Evolutionary conservation across 2,113 vertebrate genomes (phyloP), one percentile per base, ranked within the genome.

Genomic region (Rhabdomys dilectus): DNA sequence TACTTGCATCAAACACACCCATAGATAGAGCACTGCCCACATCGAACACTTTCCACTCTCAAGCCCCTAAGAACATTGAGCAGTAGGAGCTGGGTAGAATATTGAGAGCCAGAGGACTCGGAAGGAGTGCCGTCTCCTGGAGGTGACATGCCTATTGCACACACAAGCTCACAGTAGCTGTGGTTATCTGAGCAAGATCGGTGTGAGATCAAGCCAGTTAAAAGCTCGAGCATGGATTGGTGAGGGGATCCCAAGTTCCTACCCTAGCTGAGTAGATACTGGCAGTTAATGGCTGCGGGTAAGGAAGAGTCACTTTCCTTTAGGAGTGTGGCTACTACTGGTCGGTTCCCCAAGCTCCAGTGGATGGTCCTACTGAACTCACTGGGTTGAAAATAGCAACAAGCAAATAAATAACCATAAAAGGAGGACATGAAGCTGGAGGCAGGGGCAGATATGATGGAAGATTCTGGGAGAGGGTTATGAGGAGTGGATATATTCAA

Each of bases 51-150:
- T 16, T 42, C n/a, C 6, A 8, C 26, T 34, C 60, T 39, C 60
- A 64, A 42, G 15, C 4, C 6, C 2, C 58, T 64, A 60, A 45
- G 24, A 62, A 31, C 42, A 76, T 7, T 8, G 13, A 29, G 45
- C 26, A 77, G 9, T 29, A 17, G 22, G 45, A 77, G 12, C 24
- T 34, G 4, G 26, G 45, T 21, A 48, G 60, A 66, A 7, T 45
- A 1, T 34, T 34, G 6, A 34, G 42, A 48, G 29, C 29, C 0
- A 1, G 42, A 48, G 42, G 17, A 22, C 81, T 31, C 1, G 10
- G 29, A 22, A 31, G 36, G 42, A 48, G 10, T 3, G 58, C 39
- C 42, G 81, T 64, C 81, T 85, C 45, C 81, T 64, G 39, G 26
- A 31, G 42, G 42, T 5, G 58, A 45, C 8, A 11, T 39, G 7